Evolutionary conservation across 2,797 vertebrate species (phyloP).

Genomic region (Bradypodion pumilum): DNA sequence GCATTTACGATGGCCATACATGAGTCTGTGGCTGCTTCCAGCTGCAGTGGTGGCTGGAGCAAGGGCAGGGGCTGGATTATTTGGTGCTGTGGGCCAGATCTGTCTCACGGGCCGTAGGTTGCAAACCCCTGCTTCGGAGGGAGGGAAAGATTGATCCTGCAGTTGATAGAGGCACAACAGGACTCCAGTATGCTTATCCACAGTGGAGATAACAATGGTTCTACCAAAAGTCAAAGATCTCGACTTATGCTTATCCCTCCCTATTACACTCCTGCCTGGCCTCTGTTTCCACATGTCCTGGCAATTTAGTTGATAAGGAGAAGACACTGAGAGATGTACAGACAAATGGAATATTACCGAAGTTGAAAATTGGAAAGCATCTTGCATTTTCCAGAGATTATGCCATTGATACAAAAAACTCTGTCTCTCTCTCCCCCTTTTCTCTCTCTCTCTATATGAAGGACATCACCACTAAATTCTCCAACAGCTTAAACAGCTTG

Average conservation of each 20-base stretch:
- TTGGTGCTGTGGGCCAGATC: no score
- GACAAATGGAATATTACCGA: conserved; percentile 38
- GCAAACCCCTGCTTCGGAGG: not conserved
- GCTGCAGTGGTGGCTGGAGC: no score
- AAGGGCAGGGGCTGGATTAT: no score
- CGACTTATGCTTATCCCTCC: not conserved
- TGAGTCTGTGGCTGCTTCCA: no score
- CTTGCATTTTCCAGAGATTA: conserved; percentile 66
- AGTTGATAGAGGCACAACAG: not conserved
- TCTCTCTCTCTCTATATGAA: conserved; percentile 19
- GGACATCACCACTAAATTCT: conserved; percentile 65
- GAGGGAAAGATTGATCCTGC: not conserved
- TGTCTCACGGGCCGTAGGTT: no score
- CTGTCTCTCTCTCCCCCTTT: not conserved
- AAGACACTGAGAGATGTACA: not conserved
- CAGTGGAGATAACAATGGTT: no score
- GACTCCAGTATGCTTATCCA: not conserved
- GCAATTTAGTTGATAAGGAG: not conserved
- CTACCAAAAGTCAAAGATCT: no score
- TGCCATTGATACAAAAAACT: conserved; percentile 29
- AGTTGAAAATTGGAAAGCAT: conserved; percentile 47
- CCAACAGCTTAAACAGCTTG: conserved; percentile 77
- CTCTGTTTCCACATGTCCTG: not conserved
- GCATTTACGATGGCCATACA: no score
- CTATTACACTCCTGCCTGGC: not conserved